phyloP scores from a whole-genome alignment of 2,113 vertebrate species.

The Aptenodytes forsteri region DNA sequence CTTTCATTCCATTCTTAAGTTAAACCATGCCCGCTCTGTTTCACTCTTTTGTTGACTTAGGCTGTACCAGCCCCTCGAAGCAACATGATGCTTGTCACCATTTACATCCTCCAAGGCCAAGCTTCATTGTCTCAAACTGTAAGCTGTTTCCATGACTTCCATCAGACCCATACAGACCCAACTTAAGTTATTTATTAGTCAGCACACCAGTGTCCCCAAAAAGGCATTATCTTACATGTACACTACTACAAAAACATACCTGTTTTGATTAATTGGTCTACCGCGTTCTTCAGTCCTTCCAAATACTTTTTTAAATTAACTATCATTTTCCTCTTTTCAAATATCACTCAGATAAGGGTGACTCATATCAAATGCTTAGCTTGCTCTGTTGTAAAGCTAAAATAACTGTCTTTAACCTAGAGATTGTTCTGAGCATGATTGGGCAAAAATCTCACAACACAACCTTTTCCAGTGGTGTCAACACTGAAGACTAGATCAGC shows the following conservation, averaged over 20 bases:
- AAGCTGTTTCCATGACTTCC: background rate
- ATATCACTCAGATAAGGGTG: background rate
- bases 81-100: background rate
- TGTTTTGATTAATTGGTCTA: background rate
- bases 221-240: background rate
- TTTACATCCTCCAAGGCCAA: background rate
- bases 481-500: background rate
- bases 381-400: background rate
- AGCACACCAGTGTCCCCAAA: background rate
- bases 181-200: background rate
- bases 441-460: background rate
- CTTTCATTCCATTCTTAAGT: background rate
- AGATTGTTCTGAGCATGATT: background rate
- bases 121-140: background rate
- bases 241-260: background rate
- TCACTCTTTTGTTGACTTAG: background rate
- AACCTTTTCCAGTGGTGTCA: background rate
- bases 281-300: background rate
- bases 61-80: background rate
- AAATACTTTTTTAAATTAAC: background rate
- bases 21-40: background rate
- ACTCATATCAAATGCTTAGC: background rate
- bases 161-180: background rate
- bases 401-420: background rate
- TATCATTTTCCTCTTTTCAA: background rate